Base-by-base conservation (phyloP, 2,113 vertebrate genomes). In the Crotophaga sulcirostris region DNA sequence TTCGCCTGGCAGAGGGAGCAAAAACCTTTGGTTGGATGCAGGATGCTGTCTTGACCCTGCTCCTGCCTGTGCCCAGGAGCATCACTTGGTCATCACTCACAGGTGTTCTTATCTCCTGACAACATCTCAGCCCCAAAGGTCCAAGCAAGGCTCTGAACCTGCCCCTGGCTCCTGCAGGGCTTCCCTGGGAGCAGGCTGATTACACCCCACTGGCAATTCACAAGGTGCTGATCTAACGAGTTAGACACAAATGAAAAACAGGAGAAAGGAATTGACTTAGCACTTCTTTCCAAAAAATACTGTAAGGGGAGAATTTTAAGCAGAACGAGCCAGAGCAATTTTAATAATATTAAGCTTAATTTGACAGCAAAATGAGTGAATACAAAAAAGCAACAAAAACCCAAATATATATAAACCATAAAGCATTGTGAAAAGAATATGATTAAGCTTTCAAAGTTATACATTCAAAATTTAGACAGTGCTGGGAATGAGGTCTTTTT, bases 211-310 rank as follows among this genome's bases (percentile, higher is more conserved):
- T 89, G 78, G 87, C 76, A 93, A 31, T 92, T 88, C 89, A 93
- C 16, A 84, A 95, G 97, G 95, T 96, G 96, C 89, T 95, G 67
- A 96, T 95, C 96, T 95, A 96, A 91, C 92, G 95, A 97, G 85
- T 96, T 84, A 95, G 92, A 90, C 84, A 21, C 77, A 95, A 72
- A 75, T 40, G 45, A 92, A 90, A 84, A 72, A 82, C 2, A 56
- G 34, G 70, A 94, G 95, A 97, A 67, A 94, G 92, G 64, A 34
- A 95, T 67, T 96, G 93, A 83, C 93, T 92, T 91, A 78, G 90
- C 29, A 40, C 81, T 93, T 95, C 67, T 93, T 20, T 51, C 83
- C 47, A 44, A 47, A 77, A 74, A 81, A 28, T 15, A 13, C 77
- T 31, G 49, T 4, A 85, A 60, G 36, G 10, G 87, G 87, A 72